Evolutionary conservation across 2,113 vertebrate species (phyloP), one percentile per base, ranked within the genome.

Genomic region (Notothenia rossii): DNA sequence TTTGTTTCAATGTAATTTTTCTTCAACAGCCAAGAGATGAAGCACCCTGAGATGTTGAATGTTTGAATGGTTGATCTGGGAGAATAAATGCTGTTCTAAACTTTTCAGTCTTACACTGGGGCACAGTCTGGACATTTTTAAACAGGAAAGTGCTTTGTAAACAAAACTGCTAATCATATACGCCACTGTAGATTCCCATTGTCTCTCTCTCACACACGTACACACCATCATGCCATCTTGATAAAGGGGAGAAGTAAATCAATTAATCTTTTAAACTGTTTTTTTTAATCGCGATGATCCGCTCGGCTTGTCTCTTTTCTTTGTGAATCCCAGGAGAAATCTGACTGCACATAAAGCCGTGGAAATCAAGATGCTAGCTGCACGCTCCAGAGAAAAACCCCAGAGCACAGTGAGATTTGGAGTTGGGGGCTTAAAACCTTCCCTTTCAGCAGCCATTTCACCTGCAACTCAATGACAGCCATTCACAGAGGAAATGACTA

Each of bases 281-380:
- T 88, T 89, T 88, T 89, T 72, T 22, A 22, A 73, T 83, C 66
- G 61, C 9, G 62, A 85, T 88, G 85, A 89, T 88, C 86, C 15
- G 46, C 89, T 88, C 70, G 43, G 65, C 79, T 84, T 79, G 79
- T 89, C 81, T 84, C 79, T 73, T 83, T 68, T 83, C 81, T 84
- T 45, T 88, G 43, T 61, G 67, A 86, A 77, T 88, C 84, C 86
- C 65, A 53, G 7, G 85, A 89, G 87, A 89, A 86, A 90, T 88
- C 78, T 73, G 70, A 70, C 78, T 75, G 54, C 76, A 65, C 48
- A 82, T 20, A 36, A 85, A 79, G 75, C 76, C 11, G 8, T 36
- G 43, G 83, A 85, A 87, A 85, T 87, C 82, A 80, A 90, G 85
- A 91, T 75, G 77, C 82, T 81, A 62, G 85, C 81, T 17, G 74